These are phyloP conservation scores for Squalus acanthias DNA, from an alignment of 2,797 vertebrate genomes.

Conservation along the genomic window DNA sequence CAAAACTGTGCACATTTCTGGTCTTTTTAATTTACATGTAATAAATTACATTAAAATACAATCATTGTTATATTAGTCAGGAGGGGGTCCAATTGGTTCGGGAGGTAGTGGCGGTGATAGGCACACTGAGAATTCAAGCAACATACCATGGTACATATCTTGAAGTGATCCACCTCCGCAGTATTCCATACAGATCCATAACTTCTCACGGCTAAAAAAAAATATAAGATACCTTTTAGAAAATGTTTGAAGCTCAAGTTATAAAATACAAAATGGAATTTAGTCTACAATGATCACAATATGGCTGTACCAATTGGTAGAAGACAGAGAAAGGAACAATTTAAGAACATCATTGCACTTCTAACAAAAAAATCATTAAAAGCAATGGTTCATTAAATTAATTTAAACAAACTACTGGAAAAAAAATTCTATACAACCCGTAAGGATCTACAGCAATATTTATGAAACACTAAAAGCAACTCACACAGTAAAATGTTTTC, in stretches of 20 bases:
- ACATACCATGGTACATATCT: constrained; percentile 92
- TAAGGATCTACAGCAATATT: background rate
- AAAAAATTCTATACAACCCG: background rate
- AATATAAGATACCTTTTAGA: background rate
- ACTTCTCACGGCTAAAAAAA: constrained; percentile 83
- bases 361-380: background rate
- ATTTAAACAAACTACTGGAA: background rate
- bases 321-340: background rate
- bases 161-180: constrained; percentile 96
- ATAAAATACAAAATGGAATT: background rate
- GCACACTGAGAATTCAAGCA: background rate
- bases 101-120: no score
- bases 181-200: constrained; percentile 99
- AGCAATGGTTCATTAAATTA: background rate
- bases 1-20: no score
- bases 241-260: background rate
- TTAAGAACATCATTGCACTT: no score
- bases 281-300: background rate
- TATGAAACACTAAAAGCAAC: background rate
- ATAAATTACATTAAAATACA: background rate
- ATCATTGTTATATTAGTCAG: background rate
- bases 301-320: no score
- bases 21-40: background rate
- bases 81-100: no score
- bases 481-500: background rate